These are phyloP conservation scores for Puma concolor DNA, from an alignment of 2,113 vertebrate species.

Conservation along the genomic window DNA sequence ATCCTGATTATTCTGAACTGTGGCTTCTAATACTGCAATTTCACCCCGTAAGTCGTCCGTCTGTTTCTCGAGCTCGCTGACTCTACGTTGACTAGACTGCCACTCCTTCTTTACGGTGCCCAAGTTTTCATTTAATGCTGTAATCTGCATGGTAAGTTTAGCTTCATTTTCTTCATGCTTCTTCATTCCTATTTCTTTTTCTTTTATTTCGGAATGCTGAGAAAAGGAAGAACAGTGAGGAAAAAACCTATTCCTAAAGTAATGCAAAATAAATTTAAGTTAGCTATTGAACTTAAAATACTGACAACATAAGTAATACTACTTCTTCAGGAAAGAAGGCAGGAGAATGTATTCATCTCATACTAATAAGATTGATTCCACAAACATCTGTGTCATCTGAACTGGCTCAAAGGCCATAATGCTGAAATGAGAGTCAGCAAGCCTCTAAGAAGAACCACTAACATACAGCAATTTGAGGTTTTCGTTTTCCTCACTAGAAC, in stretches of 20 bases:
- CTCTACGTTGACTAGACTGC: conserved; percentile 95
- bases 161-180: conserved; percentile 92
- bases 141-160: conserved; percentile 92
- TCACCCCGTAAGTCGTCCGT: conserved; percentile 96
- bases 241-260: not conserved
- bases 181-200: conserved; percentile 90
- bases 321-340: not conserved
- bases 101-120: conserved; percentile 97
- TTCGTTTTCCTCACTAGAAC: not conserved
- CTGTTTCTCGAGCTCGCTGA: conserved; percentile 96
- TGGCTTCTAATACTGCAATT: conserved; percentile 97
- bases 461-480: not conserved
- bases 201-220: conserved; percentile 91
- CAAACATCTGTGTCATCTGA: not conserved
- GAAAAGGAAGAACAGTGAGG: conserved; percentile 39
- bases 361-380: not conserved
- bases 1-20: conserved; percentile 98
- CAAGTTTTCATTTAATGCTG: conserved; percentile 96
- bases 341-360: not conserved
- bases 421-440: not conserved
- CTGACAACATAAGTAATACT: not conserved
- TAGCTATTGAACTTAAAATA: conserved; percentile 35
- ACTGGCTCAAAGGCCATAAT: not conserved
- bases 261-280: conserved; percentile 3
- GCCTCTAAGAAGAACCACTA: not conserved